Percentiles rank a stretch among this genome's conserved stretches.
These are phyloP conservation scores for Carcina quercana DNA, from an alignment of 2,888 invertebrate genomes.

Conservation along the genomic window DNA sequence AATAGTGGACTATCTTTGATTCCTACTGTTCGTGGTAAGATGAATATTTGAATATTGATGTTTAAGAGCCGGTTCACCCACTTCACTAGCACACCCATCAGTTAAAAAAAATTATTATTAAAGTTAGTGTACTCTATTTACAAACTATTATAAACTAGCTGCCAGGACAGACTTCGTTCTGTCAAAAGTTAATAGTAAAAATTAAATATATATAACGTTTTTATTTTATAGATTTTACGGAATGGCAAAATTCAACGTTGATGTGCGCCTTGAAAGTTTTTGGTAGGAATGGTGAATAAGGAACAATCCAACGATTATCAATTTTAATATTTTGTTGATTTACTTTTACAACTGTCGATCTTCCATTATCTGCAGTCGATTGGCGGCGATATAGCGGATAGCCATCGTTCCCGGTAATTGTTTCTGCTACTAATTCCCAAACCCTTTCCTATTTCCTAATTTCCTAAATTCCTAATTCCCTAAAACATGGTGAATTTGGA, in stretches of 20 bases:
- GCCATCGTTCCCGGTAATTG: conserved; percentile 7
- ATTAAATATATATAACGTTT: no score
- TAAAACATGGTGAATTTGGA: conserved; percentile 12
- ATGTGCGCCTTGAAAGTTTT: conserved; percentile 12
- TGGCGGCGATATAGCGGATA: conserved; percentile 3
- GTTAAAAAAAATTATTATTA: no score
- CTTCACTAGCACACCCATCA: no score
- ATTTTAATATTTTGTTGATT: conserved; percentile 15
- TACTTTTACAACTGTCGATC: background rate
- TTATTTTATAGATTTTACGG: no score
- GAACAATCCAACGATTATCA: conserved; percentile 22
- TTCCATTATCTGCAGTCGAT: background rate
- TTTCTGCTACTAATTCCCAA: background rate
- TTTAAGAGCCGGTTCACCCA: no score
- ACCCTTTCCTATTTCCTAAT: conserved; percentile 4
- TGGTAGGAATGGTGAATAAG: conserved; percentile 11
- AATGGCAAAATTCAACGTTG: no score
- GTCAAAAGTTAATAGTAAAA: no score
- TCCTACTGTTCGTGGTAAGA: conserved; percentile 7
- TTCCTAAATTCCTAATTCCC: no score
- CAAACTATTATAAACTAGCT: no score
- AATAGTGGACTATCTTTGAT: conserved; percentile 18
- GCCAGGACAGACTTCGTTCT: no score
- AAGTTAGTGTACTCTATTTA: no score
- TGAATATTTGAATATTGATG: no score